Base-by-base conservation (phyloP, 2,888 invertebrate genomes). In the Trilocha varians region DNA sequence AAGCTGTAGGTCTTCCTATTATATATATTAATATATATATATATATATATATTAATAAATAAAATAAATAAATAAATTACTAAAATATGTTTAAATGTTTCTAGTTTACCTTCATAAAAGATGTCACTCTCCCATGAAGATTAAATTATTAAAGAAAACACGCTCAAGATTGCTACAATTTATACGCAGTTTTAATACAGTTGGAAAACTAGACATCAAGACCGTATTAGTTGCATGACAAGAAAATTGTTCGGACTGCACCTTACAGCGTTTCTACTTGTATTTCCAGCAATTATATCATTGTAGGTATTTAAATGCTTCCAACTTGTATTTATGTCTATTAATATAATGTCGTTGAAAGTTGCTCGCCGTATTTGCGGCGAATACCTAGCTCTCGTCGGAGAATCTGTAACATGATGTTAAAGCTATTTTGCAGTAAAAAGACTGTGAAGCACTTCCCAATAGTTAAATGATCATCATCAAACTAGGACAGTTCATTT, bases 141-240 rank as follows among this genome's bases (percentile, higher is more conserved):
- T 48, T 49, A 48, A 57, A 50, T 47, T 48, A 46, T 52, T 53
- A 48, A 53, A 52, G 57, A 48, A 57, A 53, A 62, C 41, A 48
- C 11, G 25, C 53, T 57, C 52, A 59, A 58, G 57, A 61, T 53
- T 49, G 42, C 51, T 52, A 53, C 47, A 53, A 52, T 53, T 46
- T 50, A 53, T 51, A 25, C 25, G 25, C 25, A 25, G 55, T 52
- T 60, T 45, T 52, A 57, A 55, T 25, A 25, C 25, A 0, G 47
- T 53, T 52, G 49, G 36, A 61, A 61, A 61, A 53, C 52, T 52
- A 52, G 57, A 53, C 57, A 55, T 64, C 62, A 61, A 59, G 60
- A 52, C 55, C 57, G 46, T 61, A 59, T 61, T 57, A 61, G 57
- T 48, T 17, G 48, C 48, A 51, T 56, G 64, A 64, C 62, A 60